These are phyloP conservation scores for Heptranchias perlo DNA, from an alignment of 2,113 vertebrate genomes.

Conservation along the genomic window DNA sequence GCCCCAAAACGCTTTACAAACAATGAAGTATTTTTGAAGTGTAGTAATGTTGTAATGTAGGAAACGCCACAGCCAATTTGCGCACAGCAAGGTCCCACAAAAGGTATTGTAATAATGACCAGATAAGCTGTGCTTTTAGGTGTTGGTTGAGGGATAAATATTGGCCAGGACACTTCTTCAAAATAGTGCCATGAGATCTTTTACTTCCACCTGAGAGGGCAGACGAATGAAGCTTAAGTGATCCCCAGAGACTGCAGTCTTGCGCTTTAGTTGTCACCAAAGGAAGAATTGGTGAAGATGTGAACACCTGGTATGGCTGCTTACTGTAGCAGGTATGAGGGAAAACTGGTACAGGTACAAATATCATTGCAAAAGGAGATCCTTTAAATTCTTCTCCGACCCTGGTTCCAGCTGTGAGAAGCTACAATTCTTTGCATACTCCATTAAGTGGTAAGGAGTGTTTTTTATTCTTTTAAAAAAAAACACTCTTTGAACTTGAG, in stretches of 20 bases:
- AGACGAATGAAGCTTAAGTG: neutral
- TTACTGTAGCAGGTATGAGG: neutral
- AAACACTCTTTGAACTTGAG: neutral
- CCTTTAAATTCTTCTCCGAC: neutral
- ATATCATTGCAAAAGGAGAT: neutral
- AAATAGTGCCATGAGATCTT: neutral
- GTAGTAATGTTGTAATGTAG: neutral
- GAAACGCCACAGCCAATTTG: neutral
- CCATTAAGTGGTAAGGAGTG: neutral
- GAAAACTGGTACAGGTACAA: neutral
- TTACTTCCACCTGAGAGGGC: neutral
- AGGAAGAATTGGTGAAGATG: neutral
- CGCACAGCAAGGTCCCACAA: neutral
- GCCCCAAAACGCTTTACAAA: neutral
- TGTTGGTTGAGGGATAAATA: neutral
- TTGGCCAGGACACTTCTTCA: neutral
- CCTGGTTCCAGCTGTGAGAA: neutral
- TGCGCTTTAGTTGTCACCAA: neutral
- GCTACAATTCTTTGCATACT: neutral
- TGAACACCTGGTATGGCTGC: neutral
- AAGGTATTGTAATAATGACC: neutral
- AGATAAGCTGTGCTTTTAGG: neutral
- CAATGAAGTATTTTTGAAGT: neutral
- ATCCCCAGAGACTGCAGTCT: neutral
- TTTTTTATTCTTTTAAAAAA: neutral